phyloP scores from a whole-genome alignment of 2,797 vertebrate species.

The Momotus momota region DNA sequence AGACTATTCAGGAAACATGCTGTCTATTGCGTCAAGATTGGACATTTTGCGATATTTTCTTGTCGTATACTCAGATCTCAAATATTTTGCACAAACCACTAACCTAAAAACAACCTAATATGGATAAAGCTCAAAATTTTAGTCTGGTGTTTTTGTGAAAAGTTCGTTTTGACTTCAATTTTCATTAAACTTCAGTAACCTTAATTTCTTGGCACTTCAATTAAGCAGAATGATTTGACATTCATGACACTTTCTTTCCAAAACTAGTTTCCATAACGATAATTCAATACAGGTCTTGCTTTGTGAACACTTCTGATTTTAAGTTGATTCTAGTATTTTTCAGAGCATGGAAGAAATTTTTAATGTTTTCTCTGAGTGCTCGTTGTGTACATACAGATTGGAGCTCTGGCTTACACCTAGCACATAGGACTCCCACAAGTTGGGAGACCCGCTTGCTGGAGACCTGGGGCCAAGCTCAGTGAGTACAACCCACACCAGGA shows the following conservation, averaged over 20 bases:
- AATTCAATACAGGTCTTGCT: neutral
- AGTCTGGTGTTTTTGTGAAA: neutral
- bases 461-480: neutral
- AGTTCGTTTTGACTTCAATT: neutral
- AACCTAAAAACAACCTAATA: neutral
- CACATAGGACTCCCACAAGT: neutral
- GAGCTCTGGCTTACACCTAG: neutral
- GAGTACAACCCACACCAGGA: neutral
- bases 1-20: neutral
- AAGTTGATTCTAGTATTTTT: neutral
- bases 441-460: neutral
- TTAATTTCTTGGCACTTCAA: neutral
- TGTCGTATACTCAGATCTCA: neutral
- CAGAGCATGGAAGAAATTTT: neutral
- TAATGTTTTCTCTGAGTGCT: neutral
- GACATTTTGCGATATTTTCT: neutral
- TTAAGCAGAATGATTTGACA: neutral
- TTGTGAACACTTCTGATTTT: neutral
- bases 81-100: neutral
- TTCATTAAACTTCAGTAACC: neutral
- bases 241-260: neutral
- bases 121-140: neutral
- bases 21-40: neutral
- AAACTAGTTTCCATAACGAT: neutral
- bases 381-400: rapidly evolving